Evolutionary conservation across 2,113 vertebrate species (phyloP), one percentile per base, ranked within the genome.

Genomic region (Melanotaenia duboulayi): DNA sequence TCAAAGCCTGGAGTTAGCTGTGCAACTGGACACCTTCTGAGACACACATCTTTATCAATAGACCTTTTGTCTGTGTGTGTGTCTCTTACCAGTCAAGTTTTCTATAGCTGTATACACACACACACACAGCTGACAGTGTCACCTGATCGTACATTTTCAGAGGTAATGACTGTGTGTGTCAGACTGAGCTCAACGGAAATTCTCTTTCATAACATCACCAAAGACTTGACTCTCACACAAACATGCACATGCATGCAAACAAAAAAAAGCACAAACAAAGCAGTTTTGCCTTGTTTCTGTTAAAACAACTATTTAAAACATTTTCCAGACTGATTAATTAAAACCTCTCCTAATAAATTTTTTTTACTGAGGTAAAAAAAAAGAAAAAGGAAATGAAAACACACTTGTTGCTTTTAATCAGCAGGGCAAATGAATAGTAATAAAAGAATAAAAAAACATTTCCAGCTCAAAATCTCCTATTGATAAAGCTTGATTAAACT

Each of bases 21-120:
- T 70, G 90, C 55, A 89, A 90, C 87, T 58, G 75, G 83, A 90
- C 52, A 83, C 84, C 65, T 59, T 58, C 59, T 67, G 71, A 81
- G 65, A 69, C 72, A 25, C 87, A 71, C 69, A 63, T 50, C 57
- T 28, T 61, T 71, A 82, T 84, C 80, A 90, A 90, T 84, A 71
- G 81, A 63, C 14, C 71, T 78, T 79, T 89, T 90, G 87, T 89
- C 50, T 72, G 44, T 51, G 5, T 56, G 61, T 50, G 5, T 56
- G 61, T 50, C 64, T 50, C 67, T 78, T 70, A 74, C 57, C 65
- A 69, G 78, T 55, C 49, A 49, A 44, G 65, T 79, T 28, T 28
- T 28, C 55, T 63, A 11, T 60, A 28, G 63, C 61, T 61, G 62
- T 67, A 64, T 63, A 74, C 50, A 63, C 61, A 69, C n/a, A 69